Evolutionary conservation across 2,113 vertebrate species (phyloP).

Genomic region (Pomatostomus ruficeps): DNA sequence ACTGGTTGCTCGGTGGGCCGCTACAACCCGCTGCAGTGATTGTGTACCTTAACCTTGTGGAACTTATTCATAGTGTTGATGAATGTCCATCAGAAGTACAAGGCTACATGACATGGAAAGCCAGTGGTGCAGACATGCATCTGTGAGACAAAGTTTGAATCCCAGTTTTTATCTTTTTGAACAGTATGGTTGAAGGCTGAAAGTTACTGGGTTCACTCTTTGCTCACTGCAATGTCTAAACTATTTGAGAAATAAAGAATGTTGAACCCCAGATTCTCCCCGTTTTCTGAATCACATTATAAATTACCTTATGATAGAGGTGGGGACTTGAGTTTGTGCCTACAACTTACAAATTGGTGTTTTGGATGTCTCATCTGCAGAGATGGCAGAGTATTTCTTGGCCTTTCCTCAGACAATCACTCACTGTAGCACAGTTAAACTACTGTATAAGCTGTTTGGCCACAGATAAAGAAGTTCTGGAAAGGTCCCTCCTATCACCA

Average conservation of each 20-base stretch:
- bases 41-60: background rate
- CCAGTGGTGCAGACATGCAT: background rate
- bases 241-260: background rate
- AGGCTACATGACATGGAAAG: background rate
- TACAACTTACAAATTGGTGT: background rate
- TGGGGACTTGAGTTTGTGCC: background rate
- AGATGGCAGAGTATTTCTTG: background rate
- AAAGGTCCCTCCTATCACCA: background rate
- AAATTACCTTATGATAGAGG: background rate
- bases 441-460: background rate
- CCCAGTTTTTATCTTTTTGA: background rate
- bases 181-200: background rate
- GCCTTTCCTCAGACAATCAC: constrained; percentile 24
- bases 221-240: background rate
- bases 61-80: background rate
- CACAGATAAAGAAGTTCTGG: background rate
- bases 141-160: background rate
- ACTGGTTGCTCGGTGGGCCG: background rate
- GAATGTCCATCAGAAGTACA: background rate
- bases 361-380: background rate
- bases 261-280: background rate
- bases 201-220: background rate
- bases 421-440: background rate
- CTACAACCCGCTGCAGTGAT: background rate
- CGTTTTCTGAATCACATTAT: background rate